These are phyloP conservation scores for Hypsibius dujardini DNA, from an alignment of 1,140 invertebrate species.

Conservation along the genomic window DNA sequence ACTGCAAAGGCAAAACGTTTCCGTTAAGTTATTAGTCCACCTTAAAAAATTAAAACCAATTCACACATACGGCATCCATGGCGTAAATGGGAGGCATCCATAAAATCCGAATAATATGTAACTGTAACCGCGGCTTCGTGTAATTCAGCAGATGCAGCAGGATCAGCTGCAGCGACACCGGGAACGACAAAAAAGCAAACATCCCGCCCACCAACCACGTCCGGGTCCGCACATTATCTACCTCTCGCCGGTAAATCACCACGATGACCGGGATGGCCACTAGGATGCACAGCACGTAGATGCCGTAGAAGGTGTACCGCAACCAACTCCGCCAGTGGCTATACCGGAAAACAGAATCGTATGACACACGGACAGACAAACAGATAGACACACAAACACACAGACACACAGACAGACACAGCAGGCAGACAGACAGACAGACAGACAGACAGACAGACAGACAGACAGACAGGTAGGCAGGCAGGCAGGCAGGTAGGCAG, in stretches of 20 bases:
- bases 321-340: neutral
- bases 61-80: slow-evolving; percentile 54
- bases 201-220: slow-evolving; percentile 54
- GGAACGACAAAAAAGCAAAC: slow-evolving; percentile 71
- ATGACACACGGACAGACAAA: too few species aligned
- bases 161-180: slow-evolving; percentile 83
- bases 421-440: too few species aligned
- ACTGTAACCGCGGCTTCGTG: slow-evolving; percentile 74
- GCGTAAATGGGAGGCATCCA: slow-evolving; percentile 98
- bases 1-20: slow-evolving; percentile 29
- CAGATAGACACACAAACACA: too few species aligned
- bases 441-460: too few species aligned
- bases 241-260: neutral
- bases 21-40: too few species aligned
- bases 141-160: slow-evolving; percentile 81
- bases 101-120: slow-evolving; percentile 83
- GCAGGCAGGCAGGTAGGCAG: too few species aligned
- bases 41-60: too few species aligned
- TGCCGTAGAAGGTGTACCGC: neutral
- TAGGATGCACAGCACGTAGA: neutral
- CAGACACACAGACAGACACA: too few species aligned
- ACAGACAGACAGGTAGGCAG: too few species aligned
- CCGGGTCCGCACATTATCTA: neutral
- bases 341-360: too few species aligned
- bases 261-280: neutral